Percentiles rank a stretch among this genome's conserved stretches.
Conservation (phyloP, 2,113 vertebrate species). For the Oreochromis spilurus region DNA sequence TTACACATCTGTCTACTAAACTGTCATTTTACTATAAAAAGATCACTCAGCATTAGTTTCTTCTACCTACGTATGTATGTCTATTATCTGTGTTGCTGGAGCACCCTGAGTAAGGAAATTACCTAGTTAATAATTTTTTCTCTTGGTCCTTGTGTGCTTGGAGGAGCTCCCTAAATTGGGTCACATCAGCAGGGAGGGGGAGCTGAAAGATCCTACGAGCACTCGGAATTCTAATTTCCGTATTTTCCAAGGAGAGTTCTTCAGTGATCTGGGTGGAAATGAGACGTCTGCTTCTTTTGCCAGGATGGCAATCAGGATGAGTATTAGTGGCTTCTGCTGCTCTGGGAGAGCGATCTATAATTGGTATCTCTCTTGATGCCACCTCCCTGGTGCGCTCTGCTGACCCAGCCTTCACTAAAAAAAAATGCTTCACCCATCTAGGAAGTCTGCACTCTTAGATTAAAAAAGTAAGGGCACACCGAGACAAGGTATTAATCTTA, state of each 20-base stretch:
- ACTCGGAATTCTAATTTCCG: constrained; percentile 55
- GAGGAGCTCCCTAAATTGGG: constrained; percentile 49
- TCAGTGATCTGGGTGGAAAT: constrained; percentile 63
- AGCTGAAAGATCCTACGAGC: not conserved
- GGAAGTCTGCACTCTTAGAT: not conserved
- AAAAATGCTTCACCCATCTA: constrained; percentile 10
- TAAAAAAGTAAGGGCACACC: not conserved
- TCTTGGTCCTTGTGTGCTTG: not conserved
- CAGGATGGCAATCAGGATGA: constrained; percentile 47
- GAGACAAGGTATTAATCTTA: not conserved
- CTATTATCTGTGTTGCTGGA: not conserved
- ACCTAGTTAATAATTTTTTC: not conserved
- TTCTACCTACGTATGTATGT: not conserved
- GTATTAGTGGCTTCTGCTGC: constrained; percentile 49
- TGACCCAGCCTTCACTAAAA: constrained; percentile 46
- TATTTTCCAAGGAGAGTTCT: constrained; percentile 61
- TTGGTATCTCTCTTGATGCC: constrained; percentile 55
- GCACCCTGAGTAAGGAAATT: not conserved
- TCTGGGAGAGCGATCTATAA: constrained; percentile 55
- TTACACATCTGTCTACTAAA: not conserved
- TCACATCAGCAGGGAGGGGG: constrained; percentile 36
- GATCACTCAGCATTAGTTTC: not conserved
- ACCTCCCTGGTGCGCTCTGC: not conserved
- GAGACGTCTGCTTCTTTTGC: constrained; percentile 51
- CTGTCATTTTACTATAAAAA: not conserved